phyloP scores from a whole-genome alignment of 2,888 invertebrate species.

The Gari tellinella region DNA sequence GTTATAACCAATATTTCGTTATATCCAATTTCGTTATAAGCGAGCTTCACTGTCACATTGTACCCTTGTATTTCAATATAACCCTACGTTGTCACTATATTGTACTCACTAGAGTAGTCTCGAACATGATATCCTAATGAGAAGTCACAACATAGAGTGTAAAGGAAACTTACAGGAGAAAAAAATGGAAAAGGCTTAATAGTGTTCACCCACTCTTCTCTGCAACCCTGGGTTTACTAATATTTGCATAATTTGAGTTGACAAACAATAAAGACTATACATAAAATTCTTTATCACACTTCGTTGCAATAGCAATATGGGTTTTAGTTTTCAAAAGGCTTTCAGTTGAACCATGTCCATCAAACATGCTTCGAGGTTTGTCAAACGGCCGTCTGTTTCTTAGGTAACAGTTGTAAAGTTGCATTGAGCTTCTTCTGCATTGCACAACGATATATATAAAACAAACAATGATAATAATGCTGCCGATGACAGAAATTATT shows the following conservation, averaged over 20 bases:
- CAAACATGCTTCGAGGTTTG: conserved; percentile 12
- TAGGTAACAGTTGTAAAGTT: conserved; percentile 33
- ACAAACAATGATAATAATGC: conserved; percentile 50
- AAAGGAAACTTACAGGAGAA: too few relatives aligned
- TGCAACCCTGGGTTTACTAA: too few relatives aligned
- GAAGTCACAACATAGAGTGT: too few relatives aligned
- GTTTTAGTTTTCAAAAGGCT: conserved; percentile 41
- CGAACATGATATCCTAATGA: too few relatives aligned
- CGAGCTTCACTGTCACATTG: too few relatives aligned
- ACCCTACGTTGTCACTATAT: too few relatives aligned
- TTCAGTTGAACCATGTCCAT: conserved; percentile 44
- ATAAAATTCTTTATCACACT: conserved; percentile 51
- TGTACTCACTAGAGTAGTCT: too few relatives aligned
- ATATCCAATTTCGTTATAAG: too few relatives aligned
- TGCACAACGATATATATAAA: conserved; percentile 53
- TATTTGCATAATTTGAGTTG: background rate
- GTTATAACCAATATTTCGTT: too few relatives aligned
- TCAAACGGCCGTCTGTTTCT: conserved; percentile 41
- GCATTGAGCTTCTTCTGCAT: conserved; percentile 37
- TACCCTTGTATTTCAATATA: too few relatives aligned
- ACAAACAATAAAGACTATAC: conserved; percentile 20
- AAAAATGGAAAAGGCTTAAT: too few relatives aligned
- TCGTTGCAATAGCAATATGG: conserved; percentile 38
- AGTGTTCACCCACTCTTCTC: background rate
- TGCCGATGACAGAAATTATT: conserved; percentile 52